A percentile compares a stretch with the other conserved stretches of the same genome.
These are phyloP conservation scores for Oenanthe melanoleuca DNA, from an alignment of 2,113 vertebrate species.

Conservation along the genomic window DNA sequence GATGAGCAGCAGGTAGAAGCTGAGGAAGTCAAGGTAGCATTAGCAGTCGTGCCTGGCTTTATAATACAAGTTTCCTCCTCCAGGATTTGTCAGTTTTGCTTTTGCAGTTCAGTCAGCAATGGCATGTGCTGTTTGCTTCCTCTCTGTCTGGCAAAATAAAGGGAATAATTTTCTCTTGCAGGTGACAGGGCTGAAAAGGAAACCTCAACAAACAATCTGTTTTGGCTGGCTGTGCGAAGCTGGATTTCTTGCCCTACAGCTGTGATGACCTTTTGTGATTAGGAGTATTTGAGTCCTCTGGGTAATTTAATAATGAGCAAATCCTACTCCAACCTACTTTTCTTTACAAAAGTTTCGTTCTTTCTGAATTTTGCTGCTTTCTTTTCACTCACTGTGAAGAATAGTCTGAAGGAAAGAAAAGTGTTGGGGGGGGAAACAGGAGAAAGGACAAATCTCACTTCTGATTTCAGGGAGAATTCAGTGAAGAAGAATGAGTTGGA, in stretches of 20 bases:
- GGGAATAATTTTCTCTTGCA: slow-evolving; percentile 66
- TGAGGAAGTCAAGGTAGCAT: slow-evolving; percentile 9
- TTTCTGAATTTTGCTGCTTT: background rate
- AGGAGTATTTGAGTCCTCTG: background rate
- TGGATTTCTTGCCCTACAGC: background rate
- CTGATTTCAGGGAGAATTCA: background rate
- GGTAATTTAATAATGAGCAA: background rate
- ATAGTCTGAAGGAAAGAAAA: background rate
- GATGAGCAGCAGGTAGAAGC: slow-evolving; percentile 4
- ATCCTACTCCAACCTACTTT: background rate
- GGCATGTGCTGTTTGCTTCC: slow-evolving; percentile 64
- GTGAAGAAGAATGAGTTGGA: background rate
- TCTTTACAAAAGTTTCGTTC: background rate
- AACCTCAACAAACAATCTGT: background rate
- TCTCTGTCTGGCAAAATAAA: slow-evolving; percentile 69
- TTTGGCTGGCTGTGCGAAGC: background rate
- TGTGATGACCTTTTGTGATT: background rate
- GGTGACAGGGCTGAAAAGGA: slow-evolving; percentile 57
- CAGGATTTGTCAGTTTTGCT: slow-evolving; percentile 75
- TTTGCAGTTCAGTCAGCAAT: slow-evolving; percentile 68
- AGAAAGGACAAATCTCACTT: background rate
- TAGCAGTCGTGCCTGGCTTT: slow-evolving; percentile 32
- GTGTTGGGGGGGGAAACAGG: background rate
- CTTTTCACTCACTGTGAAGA: background rate
- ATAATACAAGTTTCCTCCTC: slow-evolving; percentile 43